These are phyloP conservation scores for Tympanoctomys barrerae DNA, from an alignment of 2,797 vertebrate genomes.

Conservation along the genomic window DNA sequence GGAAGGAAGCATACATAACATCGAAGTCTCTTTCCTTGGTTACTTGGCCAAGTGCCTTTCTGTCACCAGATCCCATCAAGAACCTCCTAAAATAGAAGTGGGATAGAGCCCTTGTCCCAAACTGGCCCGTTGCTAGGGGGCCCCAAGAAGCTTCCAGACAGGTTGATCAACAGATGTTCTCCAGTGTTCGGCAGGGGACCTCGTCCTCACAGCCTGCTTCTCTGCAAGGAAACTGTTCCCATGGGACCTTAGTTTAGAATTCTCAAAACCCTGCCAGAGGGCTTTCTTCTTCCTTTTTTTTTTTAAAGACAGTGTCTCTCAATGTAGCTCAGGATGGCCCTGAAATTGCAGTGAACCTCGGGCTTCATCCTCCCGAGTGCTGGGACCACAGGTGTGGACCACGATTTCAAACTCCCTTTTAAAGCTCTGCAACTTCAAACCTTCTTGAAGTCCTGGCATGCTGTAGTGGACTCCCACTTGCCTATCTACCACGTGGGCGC, in stretches of 20 bases:
- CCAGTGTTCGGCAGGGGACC: slow-evolving; percentile 60
- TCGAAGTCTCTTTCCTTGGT: slow-evolving; percentile 59
- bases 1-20: slow-evolving; percentile 3
- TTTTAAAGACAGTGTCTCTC: not conserved
- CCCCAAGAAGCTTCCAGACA: slow-evolving; percentile 20
- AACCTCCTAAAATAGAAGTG: slow-evolving; percentile 58
- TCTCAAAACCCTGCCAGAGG: slow-evolving; percentile 81
- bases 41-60: not conserved
- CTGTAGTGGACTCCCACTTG: slow-evolving; percentile 83
- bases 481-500: slow-evolving; percentile 67
- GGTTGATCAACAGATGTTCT: slow-evolving; percentile 49
- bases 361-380: not conserved
- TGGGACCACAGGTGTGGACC: not conserved
- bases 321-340: not conserved
- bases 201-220: slow-evolving; percentile 78
- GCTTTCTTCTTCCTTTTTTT: not conserved
- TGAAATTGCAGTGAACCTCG: not conserved
- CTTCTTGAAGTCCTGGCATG: slow-evolving; percentile 81
- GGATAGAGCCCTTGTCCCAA: slow-evolving; percentile 10
- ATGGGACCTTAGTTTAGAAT: slow-evolving; percentile 81
- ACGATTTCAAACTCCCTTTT: slow-evolving; percentile 77
- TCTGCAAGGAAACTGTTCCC: slow-evolving; percentile 76
- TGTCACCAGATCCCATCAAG: slow-evolving; percentile 66
- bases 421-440: slow-evolving; percentile 85
- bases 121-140: slow-evolving; percentile 23